phyloP scores from a whole-genome alignment of 2,113 vertebrate genomes.

The Fulmarus glacialis region DNA sequence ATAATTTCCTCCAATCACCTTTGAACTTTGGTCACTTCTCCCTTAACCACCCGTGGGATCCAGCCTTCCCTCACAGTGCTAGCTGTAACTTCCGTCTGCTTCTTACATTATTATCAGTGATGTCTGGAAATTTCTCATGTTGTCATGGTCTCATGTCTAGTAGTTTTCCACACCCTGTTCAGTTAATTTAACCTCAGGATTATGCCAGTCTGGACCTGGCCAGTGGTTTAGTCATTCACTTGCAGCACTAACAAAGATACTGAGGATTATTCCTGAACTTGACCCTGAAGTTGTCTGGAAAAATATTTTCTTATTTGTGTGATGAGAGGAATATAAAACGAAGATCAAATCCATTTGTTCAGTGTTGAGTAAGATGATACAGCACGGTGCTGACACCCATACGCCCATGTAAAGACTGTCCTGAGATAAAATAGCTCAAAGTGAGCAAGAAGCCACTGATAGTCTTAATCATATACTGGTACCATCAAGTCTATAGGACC shows the following conservation, averaged over 20 bases:
- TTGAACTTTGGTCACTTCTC: not conserved
- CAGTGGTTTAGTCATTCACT: not conserved
- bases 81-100: not conserved
- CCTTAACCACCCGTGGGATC: not conserved
- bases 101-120: not conserved
- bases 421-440: conserved; percentile 11
- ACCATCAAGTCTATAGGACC: not conserved
- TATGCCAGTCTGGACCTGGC: not conserved
- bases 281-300: not conserved
- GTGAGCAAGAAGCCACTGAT: not conserved
- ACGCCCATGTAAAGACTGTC: not conserved
- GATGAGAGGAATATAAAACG: not conserved
- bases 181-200: not conserved
- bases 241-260: not conserved
- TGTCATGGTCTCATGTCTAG: not conserved
- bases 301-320: not conserved
- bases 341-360: not conserved
- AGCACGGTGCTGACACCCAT: not conserved
- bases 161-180: not conserved
- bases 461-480: not conserved
- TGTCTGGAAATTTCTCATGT: not conserved
- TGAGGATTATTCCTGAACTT: not conserved
- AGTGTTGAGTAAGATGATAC: not conserved
- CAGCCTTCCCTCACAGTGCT: not conserved
- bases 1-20: not conserved